phyloP scores from a whole-genome alignment of 2,888 invertebrate genomes.

The Hedychridium roseum region DNA sequence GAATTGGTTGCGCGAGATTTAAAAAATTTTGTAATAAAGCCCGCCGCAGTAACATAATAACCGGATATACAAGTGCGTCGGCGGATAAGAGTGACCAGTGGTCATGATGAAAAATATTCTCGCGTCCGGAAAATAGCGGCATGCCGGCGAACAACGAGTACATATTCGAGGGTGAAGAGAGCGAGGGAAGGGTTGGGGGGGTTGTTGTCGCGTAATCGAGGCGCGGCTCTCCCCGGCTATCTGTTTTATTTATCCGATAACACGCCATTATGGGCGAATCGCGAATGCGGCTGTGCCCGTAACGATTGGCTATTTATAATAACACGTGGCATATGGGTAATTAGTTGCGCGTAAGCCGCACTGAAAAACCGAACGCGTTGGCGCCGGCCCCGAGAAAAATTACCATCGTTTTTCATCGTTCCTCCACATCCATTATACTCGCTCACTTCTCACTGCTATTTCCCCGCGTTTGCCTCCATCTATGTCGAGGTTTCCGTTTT shows the following conservation, averaged over 20 bases:
- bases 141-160: conserved; percentile 9
- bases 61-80: no score
- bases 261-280: conserved; percentile 61
- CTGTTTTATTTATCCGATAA: conserved; percentile 64
- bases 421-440: conserved; percentile 30
- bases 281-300: conserved; percentile 58
- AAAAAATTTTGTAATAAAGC: no score
- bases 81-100: no score
- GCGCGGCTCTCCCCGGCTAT: conserved; percentile 57
- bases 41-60: no score
- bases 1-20: no score
- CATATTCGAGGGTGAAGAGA: no score
- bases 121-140: conserved; percentile 8
- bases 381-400: conserved; percentile 40
- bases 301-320: conserved; percentile 64
- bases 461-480: conserved; percentile 2
- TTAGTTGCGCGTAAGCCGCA: conserved; percentile 58
- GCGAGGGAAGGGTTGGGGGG: conserved; percentile 14
- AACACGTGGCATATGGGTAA: conserved; percentile 62
- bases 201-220: conserved; percentile 60
- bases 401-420: conserved; percentile 38
- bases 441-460: conserved; percentile 18
- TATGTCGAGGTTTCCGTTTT: background rate
- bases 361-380: conserved; percentile 44
- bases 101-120: no score